Conservation (phyloP, 2,888 invertebrate genomes). For the Epinotia demarniana region DNA sequence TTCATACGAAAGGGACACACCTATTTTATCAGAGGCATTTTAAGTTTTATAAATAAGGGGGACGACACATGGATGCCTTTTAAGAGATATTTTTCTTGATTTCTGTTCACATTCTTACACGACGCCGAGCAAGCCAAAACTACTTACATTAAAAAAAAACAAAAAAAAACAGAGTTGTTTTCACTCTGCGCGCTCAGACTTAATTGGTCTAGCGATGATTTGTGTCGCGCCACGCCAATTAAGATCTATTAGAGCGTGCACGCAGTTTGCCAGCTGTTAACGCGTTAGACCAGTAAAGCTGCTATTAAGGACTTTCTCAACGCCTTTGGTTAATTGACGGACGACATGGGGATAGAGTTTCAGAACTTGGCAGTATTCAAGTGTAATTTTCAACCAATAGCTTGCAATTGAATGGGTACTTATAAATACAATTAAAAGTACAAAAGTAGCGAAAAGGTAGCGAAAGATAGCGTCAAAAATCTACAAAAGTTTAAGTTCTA, state of each 20-base stretch:
- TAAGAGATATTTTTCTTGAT: no score
- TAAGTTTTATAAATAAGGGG: no score
- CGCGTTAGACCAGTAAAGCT: conserved; percentile 68
- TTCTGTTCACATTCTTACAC: no score
- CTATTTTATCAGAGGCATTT: no score
- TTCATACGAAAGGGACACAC: no score
- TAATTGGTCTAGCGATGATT: conserved; percentile 30
- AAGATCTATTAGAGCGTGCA: conserved; percentile 72
- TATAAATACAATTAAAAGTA: neutral
- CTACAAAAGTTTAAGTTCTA: no score
- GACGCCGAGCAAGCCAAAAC: neutral
- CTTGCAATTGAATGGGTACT: neutral
- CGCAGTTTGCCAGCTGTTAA: conserved; percentile 66
- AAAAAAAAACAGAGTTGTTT: neutral
- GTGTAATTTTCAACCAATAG: neutral
- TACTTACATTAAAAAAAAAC: neutral
- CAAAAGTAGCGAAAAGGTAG: no score
- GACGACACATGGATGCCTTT: no score
- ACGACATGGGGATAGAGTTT: conserved; percentile 17
- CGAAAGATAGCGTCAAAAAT: neutral
- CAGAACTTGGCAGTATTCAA: conserved; percentile 11
- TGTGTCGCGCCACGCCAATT: conserved; percentile 62
- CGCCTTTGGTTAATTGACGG: conserved; percentile 61
- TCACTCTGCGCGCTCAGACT: neutral
- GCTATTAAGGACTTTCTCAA: conserved; percentile 71